Percentiles rank a stretch among this genome's conserved stretches.
These are phyloP conservation scores for Alloscopus bannaensis DNA, from an alignment of 2,888 invertebrate genomes.

Conservation along the genomic window DNA sequence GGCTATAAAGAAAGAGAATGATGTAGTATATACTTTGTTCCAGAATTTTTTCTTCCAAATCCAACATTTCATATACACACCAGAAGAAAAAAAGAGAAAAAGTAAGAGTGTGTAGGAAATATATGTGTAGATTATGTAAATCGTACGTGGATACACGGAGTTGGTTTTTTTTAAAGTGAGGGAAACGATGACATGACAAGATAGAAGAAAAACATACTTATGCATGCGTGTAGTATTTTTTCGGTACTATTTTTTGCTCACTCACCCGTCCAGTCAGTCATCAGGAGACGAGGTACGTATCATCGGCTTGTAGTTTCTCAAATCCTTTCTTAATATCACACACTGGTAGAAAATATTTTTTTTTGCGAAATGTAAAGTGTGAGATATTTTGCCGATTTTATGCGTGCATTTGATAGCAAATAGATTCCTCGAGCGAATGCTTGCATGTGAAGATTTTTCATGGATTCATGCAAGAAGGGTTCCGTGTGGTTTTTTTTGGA, in stretches of 20 bases:
- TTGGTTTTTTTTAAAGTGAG: slow-evolving; percentile 36
- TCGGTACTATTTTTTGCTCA: slow-evolving; percentile 24
- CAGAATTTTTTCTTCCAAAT: slow-evolving; percentile 46
- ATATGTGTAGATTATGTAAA: slow-evolving; percentile 41
- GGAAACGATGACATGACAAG: slow-evolving; percentile 56
- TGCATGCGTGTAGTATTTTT: slow-evolving; percentile 51
- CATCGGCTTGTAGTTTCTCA: slow-evolving; percentile 21
- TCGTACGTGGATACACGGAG: slow-evolving; percentile 36
- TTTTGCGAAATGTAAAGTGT: slow-evolving; percentile 1
- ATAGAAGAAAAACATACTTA: slow-evolving; percentile 52
- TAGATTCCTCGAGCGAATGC: no score
- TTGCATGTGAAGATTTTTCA: no score
- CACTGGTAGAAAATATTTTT: neutral
- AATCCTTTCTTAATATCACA: slow-evolving; percentile 35
- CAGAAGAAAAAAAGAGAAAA: neutral
- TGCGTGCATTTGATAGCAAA: no score
- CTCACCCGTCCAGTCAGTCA: slow-evolving; percentile 15
- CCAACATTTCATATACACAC: no score
- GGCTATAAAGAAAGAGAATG: no score
- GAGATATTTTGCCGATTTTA: no score
- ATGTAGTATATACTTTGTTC: slow-evolving; percentile 22
- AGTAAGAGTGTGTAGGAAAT: slow-evolving; percentile 29
- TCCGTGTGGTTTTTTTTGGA: no score
- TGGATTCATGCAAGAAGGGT: no score
- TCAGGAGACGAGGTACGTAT: slow-evolving; percentile 1